Conservation (phyloP, 2,113 vertebrate species). For the Mungos mungo region DNA sequence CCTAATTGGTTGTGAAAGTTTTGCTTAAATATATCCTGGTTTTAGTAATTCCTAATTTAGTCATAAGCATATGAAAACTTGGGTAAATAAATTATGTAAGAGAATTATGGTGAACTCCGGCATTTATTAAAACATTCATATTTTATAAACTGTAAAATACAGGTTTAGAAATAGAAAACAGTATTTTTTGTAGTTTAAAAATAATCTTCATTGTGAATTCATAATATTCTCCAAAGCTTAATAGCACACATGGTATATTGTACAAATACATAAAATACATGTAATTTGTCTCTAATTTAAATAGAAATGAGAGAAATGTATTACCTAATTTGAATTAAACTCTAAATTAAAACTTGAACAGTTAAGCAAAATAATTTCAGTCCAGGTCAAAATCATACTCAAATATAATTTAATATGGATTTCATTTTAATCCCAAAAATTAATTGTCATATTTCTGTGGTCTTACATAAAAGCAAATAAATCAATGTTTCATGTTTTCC, state of each 20-base stretch:
- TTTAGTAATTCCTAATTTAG: not conserved
- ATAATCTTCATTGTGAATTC: not conserved
- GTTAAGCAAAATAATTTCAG: conserved; percentile 49
- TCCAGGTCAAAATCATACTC: not conserved
- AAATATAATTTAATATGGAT: not conserved
- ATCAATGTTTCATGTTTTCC: not conserved
- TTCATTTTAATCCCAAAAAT: conserved; percentile 29
- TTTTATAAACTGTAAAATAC: not conserved
- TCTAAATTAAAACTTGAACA: not conserved
- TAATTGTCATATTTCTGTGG: not conserved
- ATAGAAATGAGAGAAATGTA: not conserved
- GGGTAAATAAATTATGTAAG: not conserved
- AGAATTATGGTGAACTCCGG: not conserved
- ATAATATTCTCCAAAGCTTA: conserved; percentile 22
- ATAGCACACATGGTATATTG: not conserved
- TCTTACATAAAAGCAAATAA: not conserved
- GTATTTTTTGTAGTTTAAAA: not conserved
- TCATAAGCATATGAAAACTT: not conserved
- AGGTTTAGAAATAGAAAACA: not conserved
- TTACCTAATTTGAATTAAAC: not conserved
- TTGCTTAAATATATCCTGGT: not conserved
- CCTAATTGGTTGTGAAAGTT: not conserved
- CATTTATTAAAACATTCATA: conserved; percentile 7
- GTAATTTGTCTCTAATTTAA: not conserved
- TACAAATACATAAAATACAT: not conserved